These are phyloP conservation scores for Sebastes oblongus DNA, from an alignment of 2,797 vertebrate species.

Conservation along the genomic window DNA sequence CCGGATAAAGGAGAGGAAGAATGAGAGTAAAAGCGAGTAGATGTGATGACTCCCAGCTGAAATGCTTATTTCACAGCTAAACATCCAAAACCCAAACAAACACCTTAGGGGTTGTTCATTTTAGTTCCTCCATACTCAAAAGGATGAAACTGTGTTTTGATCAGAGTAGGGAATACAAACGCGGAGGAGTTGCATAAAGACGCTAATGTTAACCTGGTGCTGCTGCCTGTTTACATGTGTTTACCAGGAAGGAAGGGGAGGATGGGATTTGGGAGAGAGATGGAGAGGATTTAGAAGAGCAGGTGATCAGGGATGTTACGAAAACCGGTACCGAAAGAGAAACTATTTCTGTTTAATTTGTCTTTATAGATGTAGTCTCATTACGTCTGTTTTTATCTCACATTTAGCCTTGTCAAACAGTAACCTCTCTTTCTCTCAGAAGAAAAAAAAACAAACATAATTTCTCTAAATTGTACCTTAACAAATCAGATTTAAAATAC, in stretches of 20 bases:
- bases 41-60: constrained; percentile 10
- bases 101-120: constrained; percentile 1
- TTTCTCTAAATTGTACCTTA: not conserved
- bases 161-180: not conserved
- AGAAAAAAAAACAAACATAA: rapidly evolving
- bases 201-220: not conserved
- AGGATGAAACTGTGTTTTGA: constrained; percentile 16
- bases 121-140: constrained; percentile 27
- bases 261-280: constrained; percentile 8
- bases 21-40: not conserved
- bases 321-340: not conserved
- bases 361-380: not conserved
- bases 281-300: constrained; percentile 2
- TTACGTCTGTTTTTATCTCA: not conserved
- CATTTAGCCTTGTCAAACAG: not conserved
- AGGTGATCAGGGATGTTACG: not conserved
- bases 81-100: constrained; percentile 17
- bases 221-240: constrained; percentile 4
- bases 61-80: not conserved
- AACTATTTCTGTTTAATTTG: not conserved
- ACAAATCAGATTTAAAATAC: not conserved
- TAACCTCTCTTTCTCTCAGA: not conserved
- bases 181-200: not conserved
- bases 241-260: not conserved
- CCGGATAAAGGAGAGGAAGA: not conserved